Conservation (phyloP, 2,888 invertebrate genomes). For the Masnerella sp. region DNA sequence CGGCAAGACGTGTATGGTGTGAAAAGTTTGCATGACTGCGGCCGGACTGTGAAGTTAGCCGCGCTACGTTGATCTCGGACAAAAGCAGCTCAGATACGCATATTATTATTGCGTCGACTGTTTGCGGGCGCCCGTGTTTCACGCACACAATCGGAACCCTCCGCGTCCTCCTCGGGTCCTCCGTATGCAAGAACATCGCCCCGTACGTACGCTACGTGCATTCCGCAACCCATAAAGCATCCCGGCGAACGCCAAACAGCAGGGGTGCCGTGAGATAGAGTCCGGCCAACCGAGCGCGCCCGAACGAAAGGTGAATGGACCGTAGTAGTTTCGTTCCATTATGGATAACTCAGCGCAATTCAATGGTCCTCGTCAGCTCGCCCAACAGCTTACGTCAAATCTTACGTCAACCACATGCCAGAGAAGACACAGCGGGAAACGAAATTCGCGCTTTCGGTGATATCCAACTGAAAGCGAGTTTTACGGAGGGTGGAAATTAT, state of each 20-base stretch:
- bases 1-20: slow-evolving; percentile 67
- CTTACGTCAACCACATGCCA: neutral
- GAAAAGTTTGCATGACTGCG: slow-evolving; percentile 70
- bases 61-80: slow-evolving; percentile 71
- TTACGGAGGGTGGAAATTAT: neutral
- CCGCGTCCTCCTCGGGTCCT: slow-evolving; percentile 20
- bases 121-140: slow-evolving; percentile 59
- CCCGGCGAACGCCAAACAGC: slow-evolving; percentile 58
- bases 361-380: slow-evolving; percentile 15
- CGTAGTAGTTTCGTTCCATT: slow-evolving; percentile 52
- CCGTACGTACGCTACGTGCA: slow-evolving; percentile 47
- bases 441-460: too few relatives aligned
- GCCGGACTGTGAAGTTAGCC: slow-evolving; percentile 70
- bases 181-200: slow-evolving; percentile 51
- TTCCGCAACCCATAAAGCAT: slow-evolving; percentile 61
- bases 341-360: slow-evolving; percentile 32
- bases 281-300: slow-evolving; percentile 47
- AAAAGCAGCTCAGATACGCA: slow-evolving; percentile 66
- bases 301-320: slow-evolving; percentile 61
- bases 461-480: too few relatives aligned
- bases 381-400: slow-evolving; percentile 13
- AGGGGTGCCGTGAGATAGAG: slow-evolving; percentile 59
- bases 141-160: slow-evolving; percentile 53
- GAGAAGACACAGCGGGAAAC: too few relatives aligned
- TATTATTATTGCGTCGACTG: slow-evolving; percentile 62